These are phyloP conservation scores for Lipotes vexillifer DNA, from an alignment of 2,113 vertebrate species.

Conservation along the genomic window DNA sequence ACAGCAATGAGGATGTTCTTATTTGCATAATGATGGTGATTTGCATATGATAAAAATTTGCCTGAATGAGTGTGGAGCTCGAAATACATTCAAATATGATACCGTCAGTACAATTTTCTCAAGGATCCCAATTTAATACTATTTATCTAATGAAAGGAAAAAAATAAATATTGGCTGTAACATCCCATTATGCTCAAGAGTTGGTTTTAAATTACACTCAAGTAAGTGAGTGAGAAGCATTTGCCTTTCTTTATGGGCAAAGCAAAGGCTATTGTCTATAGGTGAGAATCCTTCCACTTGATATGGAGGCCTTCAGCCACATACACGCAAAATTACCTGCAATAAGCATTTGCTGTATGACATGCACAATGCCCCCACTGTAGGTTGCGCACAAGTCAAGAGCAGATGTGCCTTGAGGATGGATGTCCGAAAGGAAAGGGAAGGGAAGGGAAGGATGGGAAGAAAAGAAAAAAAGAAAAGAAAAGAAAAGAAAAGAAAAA, in stretches of 20 bases:
- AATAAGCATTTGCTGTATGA: rapidly evolving
- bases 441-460: rapidly evolving
- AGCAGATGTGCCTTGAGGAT: background rate
- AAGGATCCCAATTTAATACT: conserved; percentile 78
- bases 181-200: conserved; percentile 67
- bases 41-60: conserved; percentile 77
- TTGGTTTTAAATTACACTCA: conserved; percentile 56
- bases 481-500: too few relatives aligned
- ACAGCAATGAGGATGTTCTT: conserved; percentile 60
- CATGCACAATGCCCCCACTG: background rate
- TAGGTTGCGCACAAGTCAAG: background rate
- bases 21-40: conserved; percentile 81
- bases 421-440: rapidly evolving
- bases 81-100: conserved; percentile 70
- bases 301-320: background rate
- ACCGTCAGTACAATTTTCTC: conserved; percentile 73
- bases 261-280: background rate
- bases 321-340: rapidly evolving
- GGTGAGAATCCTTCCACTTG: background rate
- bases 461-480: too few relatives aligned
- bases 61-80: conserved; percentile 74
- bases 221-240: conserved; percentile 43
- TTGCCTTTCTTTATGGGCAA: conserved; percentile 42
- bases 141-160: conserved; percentile 81
- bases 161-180: conserved; percentile 78